phyloP scores from a whole-genome alignment of 2,888 invertebrate species.

The Myathropa florea region DNA sequence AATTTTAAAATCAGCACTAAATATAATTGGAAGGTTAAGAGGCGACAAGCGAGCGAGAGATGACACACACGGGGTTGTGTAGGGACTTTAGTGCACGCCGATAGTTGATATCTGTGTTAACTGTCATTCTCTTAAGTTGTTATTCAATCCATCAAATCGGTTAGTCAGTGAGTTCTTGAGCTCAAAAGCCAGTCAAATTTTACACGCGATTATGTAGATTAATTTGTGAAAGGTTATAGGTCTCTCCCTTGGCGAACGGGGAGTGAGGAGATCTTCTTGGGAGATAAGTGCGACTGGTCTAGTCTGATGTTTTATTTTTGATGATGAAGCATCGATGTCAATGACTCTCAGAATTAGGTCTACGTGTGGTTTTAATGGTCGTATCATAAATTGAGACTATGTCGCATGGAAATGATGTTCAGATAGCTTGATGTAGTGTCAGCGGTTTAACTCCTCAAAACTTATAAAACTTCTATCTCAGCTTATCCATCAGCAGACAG shows the following conservation, averaged over 20 bases:
- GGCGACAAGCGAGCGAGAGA: background rate
- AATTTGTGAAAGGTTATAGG: slow-evolving; percentile 16
- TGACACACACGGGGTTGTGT: background rate
- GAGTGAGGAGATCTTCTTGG: background rate
- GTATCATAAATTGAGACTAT: background rate
- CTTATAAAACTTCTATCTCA: background rate
- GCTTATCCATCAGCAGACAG: background rate
- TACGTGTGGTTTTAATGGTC: background rate
- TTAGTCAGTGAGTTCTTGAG: slow-evolving; percentile 19
- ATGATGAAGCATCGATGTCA: background rate
- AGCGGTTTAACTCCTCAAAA: background rate
- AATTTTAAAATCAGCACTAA: slow-evolving; percentile 42
- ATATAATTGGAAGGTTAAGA: slow-evolving; percentile 42
- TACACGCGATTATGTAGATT: slow-evolving; percentile 55
- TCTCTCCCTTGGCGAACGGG: background rate
- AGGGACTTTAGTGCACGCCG: background rate
- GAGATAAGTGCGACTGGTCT: background rate
- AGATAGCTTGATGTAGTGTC: background rate
- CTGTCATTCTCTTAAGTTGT: background rate
- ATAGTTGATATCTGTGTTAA: background rate
- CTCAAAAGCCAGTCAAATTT: slow-evolving; percentile 14
- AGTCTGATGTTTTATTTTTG: background rate
- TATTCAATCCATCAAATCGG: slow-evolving; percentile 52
- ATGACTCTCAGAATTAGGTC: background rate
- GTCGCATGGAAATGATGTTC: background rate